Conservation (phyloP, 1,140 invertebrate genomes). For the Teleogryllus occipitalis region DNA sequence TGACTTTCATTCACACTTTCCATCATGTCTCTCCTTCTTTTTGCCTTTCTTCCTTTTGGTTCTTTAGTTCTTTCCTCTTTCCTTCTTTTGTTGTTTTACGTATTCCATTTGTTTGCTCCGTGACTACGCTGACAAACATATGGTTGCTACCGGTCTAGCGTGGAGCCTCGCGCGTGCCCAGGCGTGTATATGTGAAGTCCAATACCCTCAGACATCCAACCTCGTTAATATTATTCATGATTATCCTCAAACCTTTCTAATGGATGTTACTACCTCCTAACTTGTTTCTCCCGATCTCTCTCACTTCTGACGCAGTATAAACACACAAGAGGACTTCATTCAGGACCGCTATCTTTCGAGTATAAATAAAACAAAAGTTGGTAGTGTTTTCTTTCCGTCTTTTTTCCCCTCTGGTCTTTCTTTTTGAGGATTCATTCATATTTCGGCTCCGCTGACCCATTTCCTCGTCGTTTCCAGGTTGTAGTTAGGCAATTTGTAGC, state of each 20-base stretch:
- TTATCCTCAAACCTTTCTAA: background rate
- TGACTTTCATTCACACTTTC: conserved; percentile 1
- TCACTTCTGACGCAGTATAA: background rate
- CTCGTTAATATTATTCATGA: conserved; percentile 5
- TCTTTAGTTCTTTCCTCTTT: background rate
- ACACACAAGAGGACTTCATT: background rate
- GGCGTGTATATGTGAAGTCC: background rate
- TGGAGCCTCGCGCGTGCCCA: background rate
- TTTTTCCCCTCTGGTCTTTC: background rate
- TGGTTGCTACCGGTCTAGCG: background rate
- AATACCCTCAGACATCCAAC: background rate
- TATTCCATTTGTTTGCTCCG: background rate
- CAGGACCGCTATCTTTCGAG: background rate
- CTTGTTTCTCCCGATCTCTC: background rate
- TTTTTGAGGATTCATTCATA: background rate
- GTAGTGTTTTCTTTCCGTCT: background rate
- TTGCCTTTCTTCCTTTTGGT: background rate
- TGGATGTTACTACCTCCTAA: background rate
- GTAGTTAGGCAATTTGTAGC: too few species aligned
- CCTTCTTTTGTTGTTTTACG: background rate
- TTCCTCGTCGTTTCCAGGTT: background rate
- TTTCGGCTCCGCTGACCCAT: background rate
- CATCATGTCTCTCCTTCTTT: background rate
- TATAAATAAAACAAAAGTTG: background rate
- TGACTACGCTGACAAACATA: background rate